phyloP scores from a whole-genome alignment of 2,888 invertebrate species.

The Perdita meconis region DNA sequence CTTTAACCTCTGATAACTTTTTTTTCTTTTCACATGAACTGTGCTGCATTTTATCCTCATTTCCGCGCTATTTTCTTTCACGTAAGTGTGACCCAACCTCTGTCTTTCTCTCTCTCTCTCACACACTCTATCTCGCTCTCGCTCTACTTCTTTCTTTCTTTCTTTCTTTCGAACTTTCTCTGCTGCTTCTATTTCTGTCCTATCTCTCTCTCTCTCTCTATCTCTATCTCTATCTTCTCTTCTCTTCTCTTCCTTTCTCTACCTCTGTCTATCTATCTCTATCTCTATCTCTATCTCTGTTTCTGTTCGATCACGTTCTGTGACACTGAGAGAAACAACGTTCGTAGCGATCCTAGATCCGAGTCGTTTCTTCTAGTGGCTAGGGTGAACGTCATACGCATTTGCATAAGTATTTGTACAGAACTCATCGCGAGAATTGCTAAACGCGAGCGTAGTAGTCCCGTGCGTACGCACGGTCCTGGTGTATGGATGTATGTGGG shows the following conservation, averaged over 20 bases:
- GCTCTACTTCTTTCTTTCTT: slow-evolving; percentile 47
- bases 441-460: slow-evolving; percentile 63
- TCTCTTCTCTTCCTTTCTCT: slow-evolving; percentile 45
- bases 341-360: slow-evolving; percentile 59
- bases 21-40: slow-evolving; percentile 81
- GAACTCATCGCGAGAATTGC: slow-evolving; percentile 54
- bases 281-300: slow-evolving; percentile 42
- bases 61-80: slow-evolving; percentile 83
- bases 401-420: slow-evolving; percentile 67
- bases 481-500: slow-evolving; percentile 57
- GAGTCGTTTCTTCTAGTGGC: slow-evolving; percentile 57
- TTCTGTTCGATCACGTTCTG: slow-evolving; percentile 62
- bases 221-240: slow-evolving; percentile 55
- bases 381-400: slow-evolving; percentile 57
- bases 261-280: slow-evolving; percentile 35
- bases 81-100: slow-evolving; percentile 81
- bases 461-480: slow-evolving; percentile 32
- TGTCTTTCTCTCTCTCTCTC: slow-evolving; percentile 67
- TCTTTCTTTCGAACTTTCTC: slow-evolving; percentile 33
- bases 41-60: slow-evolving; percentile 83
- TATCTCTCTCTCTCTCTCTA: slow-evolving; percentile 48
- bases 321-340: slow-evolving; percentile 59
- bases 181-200: slow-evolving; percentile 45
- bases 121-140: slow-evolving; percentile 54
- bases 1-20: slow-evolving; percentile 79